Base-by-base conservation (phyloP, 2,888 invertebrate species). In the Gymnosoma rotundatum region DNA sequence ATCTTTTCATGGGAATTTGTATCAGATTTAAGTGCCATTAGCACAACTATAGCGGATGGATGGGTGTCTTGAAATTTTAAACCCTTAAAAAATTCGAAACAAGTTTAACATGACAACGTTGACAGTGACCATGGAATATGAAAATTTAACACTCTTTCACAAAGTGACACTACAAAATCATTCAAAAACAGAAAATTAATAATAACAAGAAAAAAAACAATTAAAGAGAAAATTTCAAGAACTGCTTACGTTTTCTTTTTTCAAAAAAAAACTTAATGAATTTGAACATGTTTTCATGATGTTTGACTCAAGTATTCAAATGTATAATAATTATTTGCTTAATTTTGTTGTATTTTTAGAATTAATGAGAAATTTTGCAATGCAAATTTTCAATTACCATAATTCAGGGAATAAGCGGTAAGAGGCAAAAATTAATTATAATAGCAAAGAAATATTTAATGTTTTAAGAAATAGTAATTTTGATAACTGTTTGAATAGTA, bases 141-240 rank as follows among this genome's bases (percentile, higher is more conserved):
- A 84, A 78, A 78, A 84, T 74, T 74, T 84, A 73, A 84, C 78
- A 84, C 84, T 84, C 74, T 78, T 81, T 79, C 75, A 67, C 66
- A 83, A 79, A 83, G 60, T 50, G 25, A 58, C 16, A 56, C 20
- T 48, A 7, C 45, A 32, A 72, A 72, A 50, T 2, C 0, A 21
- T 58, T 69, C n/a, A 38, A 56, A 48, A 58, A 73, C 58, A 36
- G 21, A 60, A 25, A 78, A 38, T 20, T 61, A 18, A 58, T 12
- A 10, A 12, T 42, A 42, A 32, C 32, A 69, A 25, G 25, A 1
- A 25, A 56, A 45, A 50, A 78, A 84, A 78, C 74, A 84, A 78
- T 84, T 84, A 84, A 84, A 56, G 61, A 69, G 81, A 84, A 84
- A 84, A 52, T 32, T 12, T 42, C 10, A 42, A 42, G 4, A 42